phyloP scores from a whole-genome alignment of 2,113 vertebrate genomes.

The Microcebus griseorufus region DNA sequence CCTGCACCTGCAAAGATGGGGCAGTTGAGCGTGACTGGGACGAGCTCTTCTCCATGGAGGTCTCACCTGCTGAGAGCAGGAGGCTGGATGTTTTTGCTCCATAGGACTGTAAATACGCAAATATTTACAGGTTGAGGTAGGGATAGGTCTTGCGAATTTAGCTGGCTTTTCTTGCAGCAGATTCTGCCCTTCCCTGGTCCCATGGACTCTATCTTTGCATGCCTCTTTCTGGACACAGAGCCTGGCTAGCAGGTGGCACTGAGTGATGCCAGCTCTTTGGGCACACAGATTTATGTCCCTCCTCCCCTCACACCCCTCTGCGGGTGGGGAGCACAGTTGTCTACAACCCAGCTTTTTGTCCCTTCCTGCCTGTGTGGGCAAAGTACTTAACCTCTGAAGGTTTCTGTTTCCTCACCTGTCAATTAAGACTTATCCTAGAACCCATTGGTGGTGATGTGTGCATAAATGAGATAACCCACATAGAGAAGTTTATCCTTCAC shows the following conservation, averaged over 20 bases:
- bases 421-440: not conserved
- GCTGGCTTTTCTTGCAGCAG: not conserved
- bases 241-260: not conserved
- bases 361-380: not conserved
- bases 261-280: not conserved
- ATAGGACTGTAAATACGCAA: not conserved
- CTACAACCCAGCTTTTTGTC: not conserved
- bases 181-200: not conserved
- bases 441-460: not conserved
- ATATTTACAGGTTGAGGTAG: not conserved
- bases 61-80: not conserved
- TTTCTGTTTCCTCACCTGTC: not conserved
- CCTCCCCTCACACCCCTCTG: not conserved
- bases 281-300: not conserved
- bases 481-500: not conserved
- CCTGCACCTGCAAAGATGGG: not conserved
- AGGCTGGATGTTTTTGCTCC: not conserved
- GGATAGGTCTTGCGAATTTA: not conserved
- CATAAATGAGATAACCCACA: not conserved
- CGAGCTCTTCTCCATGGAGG: not conserved
- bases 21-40: no score
- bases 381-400: not conserved
- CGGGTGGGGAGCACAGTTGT: not conserved
- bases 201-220: fast-evolving
- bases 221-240: not conserved